Evolutionary conservation across 2,113 vertebrate genomes (phyloP).

Genomic region (Athene cunicularia): DNA sequence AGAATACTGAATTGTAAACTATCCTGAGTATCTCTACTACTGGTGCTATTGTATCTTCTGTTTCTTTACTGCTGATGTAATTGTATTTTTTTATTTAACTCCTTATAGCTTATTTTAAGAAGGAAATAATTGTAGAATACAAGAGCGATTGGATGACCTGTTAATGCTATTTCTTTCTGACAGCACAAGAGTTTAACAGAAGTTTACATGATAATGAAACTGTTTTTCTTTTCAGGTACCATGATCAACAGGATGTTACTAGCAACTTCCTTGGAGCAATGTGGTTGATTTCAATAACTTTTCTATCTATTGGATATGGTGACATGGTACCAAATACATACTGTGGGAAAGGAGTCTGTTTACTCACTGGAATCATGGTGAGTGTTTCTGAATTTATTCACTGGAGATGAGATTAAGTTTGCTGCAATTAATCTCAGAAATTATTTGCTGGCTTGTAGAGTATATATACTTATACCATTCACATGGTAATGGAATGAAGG

Average conservation of each 20-base stretch:
- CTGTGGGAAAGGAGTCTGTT: constrained; percentile 98
- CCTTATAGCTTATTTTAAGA: background rate
- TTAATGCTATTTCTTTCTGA: background rate
- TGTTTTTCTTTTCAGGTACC: constrained; percentile 85
- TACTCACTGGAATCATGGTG: constrained; percentile 99
- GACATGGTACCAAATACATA: constrained; percentile 99
- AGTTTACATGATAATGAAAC: background rate
- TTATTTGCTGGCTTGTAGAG: background rate
- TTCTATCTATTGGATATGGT: constrained; percentile 98
- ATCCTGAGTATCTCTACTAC: background rate
- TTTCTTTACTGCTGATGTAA: background rate
- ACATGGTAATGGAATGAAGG: background rate
- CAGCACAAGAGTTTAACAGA: background rate
- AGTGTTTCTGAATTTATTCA: constrained; percentile 61
- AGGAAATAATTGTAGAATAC: background rate
- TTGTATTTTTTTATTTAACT: background rate
- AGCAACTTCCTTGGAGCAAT: constrained; percentile 99
- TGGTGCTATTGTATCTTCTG: background rate
- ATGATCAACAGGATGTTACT: constrained; percentile 95
- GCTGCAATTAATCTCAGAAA: background rate
- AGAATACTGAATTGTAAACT: background rate
- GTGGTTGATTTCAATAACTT: constrained; percentile 99
- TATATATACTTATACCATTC: background rate
- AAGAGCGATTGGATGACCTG: background rate
- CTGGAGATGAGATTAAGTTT: background rate